Evolutionary conservation across 2,113 vertebrate genomes (phyloP).

Genomic region (Telmatochromis sp.): DNA sequence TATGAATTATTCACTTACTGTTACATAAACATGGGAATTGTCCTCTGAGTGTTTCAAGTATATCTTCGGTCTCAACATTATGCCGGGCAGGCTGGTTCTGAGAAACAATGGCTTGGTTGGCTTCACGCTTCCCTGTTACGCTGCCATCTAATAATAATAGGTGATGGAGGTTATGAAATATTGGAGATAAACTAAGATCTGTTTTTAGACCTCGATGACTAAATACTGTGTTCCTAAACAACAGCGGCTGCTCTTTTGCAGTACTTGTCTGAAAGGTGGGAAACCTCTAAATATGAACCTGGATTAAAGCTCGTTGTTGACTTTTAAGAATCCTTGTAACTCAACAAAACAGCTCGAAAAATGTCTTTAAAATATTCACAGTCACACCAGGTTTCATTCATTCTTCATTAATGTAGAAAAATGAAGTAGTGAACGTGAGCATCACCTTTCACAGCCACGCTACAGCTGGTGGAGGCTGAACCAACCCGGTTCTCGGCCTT

Average conservation of each 20-base stretch:
- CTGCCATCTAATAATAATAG: neutral
- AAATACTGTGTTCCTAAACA: neutral
- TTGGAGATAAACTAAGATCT: neutral
- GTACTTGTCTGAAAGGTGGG: neutral
- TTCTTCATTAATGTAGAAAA: neutral
- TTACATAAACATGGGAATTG: conserved; percentile 23
- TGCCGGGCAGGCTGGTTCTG: conserved; percentile 29
- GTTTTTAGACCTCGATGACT: neutral
- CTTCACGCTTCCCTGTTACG: neutral
- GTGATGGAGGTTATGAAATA: conserved; percentile 49
- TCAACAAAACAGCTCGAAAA: neutral
- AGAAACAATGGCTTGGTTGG: conserved; percentile 1
- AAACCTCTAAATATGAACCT: neutral
- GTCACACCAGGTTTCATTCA: neutral
- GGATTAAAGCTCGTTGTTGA: neutral
- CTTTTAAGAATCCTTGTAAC: neutral
- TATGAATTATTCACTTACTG: neutral
- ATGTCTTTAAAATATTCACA: neutral
- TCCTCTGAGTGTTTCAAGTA: conserved; percentile 14
- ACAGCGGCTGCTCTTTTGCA: neutral
- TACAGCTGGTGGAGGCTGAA: conserved; percentile 73
- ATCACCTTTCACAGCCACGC: conserved; percentile 75
- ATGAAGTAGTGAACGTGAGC: neutral
- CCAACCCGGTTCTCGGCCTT: conserved; percentile 84
- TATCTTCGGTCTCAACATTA: conserved; percentile 57